Evolutionary conservation across 2,797 vertebrate species (phyloP), one percentile per base, ranked within the genome.

Genomic region (Myiotriccus ornatus): DNA sequence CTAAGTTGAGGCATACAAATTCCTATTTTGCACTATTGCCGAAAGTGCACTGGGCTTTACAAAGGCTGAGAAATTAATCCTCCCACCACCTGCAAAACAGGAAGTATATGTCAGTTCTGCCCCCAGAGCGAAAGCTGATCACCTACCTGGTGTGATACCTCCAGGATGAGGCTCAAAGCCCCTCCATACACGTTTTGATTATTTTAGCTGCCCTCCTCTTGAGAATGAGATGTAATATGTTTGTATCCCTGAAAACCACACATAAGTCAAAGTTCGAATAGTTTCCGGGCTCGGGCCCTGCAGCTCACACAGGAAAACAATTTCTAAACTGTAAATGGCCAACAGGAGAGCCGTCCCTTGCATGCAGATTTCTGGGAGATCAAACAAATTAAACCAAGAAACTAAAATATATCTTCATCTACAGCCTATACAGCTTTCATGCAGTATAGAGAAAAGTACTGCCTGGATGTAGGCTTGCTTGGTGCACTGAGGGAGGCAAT

Each of bases 111-210:
- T 24, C 20, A 30, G 43, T 24, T 59, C 55, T 56, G 39, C 25
- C 53, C 12, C 32, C 0, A 0, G 15, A 24, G n/a, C 3, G 0
- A n/a, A 53, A 74, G 25, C 24, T 4, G 25, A 7, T 67, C 28
- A 12, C 75, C 82, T 35, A 70, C 49, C 84, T 80, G 63, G 6
- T 37, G 44, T 7, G 14, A 28, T 4, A 47, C 21, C 17, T 39
- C 28, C 0, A 0, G 28, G 32, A 32, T 11, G 18, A 57, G 16
- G 57, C 67, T 52, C 19, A 32, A 23, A 78, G 57, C 27, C 12
- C 18, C 50, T 44, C 27, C 30, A 19, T 4, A 14, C 3, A 3
- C 2, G 0, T 37, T 59, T 50, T 17, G 12, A 9, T 83, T 41
- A 46, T 64, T 74, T 68, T n/a, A 50, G 46, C 28, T 11, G 18